Conservation (phyloP, 2,113 vertebrate genomes). For the Poeciliopsis occidentalis region DNA sequence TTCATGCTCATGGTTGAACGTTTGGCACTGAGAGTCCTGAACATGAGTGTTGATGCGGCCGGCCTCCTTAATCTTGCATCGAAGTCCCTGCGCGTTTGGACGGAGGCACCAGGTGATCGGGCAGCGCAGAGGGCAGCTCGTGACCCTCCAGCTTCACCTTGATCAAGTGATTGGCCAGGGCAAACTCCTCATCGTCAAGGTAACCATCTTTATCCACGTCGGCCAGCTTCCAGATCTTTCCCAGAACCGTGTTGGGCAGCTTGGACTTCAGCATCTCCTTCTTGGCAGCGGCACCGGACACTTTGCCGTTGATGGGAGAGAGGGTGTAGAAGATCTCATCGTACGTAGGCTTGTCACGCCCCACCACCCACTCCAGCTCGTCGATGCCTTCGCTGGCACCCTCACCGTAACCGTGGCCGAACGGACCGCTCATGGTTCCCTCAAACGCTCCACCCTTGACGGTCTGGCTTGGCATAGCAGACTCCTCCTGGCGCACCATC, state of each 20-base stretch:
- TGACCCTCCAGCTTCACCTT: conserved; percentile 93
- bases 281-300: conserved; percentile 88
- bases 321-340: conserved; percentile 95
- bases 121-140: conserved; percentile 79
- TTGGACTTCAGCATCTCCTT: conserved; percentile 95
- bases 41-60: conserved; percentile 18
- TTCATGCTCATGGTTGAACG: conserved; percentile 41
- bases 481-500: conserved; percentile 90
- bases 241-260: conserved; percentile 91
- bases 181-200: conserved; percentile 92
- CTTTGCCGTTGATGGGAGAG: conserved; percentile 90
- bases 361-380: conserved; percentile 91
- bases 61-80: conserved; percentile 29
- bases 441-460: conserved; percentile 93
- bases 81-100: conserved; percentile 79
- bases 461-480: conserved; percentile 84
- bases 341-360: conserved; percentile 90
- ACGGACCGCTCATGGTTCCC: conserved; percentile 89
- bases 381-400: conserved; percentile 92
- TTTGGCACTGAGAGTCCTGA: conserved; percentile 39
- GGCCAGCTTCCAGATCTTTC: conserved; percentile 93
- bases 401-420: conserved; percentile 90
- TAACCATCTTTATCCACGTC: conserved; percentile 91
- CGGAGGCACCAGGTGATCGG: conserved; percentile 86
- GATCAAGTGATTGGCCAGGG: conserved; percentile 92